These are phyloP conservation scores for Troides aeacus DNA, from an alignment of 2,888 invertebrate species.

Conservation along the genomic window DNA sequence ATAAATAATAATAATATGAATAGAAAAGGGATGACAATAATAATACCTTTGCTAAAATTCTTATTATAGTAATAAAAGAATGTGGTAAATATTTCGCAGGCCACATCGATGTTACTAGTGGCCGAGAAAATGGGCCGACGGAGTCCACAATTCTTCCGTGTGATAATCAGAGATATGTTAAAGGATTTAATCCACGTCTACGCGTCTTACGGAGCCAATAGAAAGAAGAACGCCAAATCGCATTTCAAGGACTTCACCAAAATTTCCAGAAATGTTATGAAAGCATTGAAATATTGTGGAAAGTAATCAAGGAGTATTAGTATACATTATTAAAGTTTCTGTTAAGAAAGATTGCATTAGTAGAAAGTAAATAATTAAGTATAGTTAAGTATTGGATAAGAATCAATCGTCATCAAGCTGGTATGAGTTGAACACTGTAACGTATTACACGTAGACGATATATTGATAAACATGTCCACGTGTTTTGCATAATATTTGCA, in stretches of 20 bases:
- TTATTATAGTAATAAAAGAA: not conserved
- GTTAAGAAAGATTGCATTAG: not conserved
- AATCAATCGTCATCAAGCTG: not conserved
- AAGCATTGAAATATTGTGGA: slow-evolving; percentile 23
- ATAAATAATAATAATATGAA: no score
- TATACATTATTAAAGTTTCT: not conserved
- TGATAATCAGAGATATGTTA: slow-evolving; percentile 21
- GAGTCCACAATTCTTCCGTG: slow-evolving; percentile 3
- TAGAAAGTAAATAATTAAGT: not conserved
- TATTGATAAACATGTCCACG: not conserved
- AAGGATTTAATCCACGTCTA: slow-evolving; percentile 23
- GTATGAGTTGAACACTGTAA: not conserved
- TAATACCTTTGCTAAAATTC: not conserved
- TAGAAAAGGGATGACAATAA: no score
- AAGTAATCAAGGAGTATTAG: slow-evolving; percentile 14
- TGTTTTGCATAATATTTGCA: not conserved
- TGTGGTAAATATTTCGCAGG: slow-evolving; percentile 8
- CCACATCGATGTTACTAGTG: slow-evolving; percentile 20
- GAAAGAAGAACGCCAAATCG: not conserved
- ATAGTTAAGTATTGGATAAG: not conserved
- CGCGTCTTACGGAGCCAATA: slow-evolving; percentile 12
- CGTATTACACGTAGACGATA: not conserved
- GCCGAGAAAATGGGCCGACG: slow-evolving; percentile 24
- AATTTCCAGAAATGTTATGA: slow-evolving; percentile 14
- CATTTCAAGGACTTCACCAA: slow-evolving; percentile 11